Percentiles rank a stretch among this genome's conserved stretches.
Evolutionary conservation across 2,797 vertebrate species (phyloP).

Genomic region (Channallabes apus): DNA sequence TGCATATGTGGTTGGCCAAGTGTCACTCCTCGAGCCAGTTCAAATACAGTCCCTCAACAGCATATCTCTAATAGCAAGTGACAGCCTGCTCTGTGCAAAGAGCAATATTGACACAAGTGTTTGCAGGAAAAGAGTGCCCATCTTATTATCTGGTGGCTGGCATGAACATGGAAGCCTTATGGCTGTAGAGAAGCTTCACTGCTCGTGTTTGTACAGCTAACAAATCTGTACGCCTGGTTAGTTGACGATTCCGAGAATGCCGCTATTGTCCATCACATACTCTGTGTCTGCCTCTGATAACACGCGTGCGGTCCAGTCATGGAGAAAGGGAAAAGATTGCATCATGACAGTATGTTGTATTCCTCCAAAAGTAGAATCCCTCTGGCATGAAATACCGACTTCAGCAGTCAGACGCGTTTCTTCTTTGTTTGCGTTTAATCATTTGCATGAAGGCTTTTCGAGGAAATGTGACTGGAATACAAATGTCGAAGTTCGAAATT

Average conservation of each 20-base stretch:
- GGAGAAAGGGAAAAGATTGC: constrained; percentile 56
- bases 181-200: constrained; percentile 59
- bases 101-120: constrained; percentile 79
- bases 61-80: constrained; percentile 73
- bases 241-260: constrained; percentile 64
- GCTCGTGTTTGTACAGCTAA: constrained; percentile 68
- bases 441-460: constrained; percentile 50
- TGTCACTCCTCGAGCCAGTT: constrained; percentile 60
- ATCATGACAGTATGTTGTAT: constrained; percentile 50
- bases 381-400: constrained; percentile 46
- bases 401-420: constrained; percentile 44
- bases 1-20: constrained; percentile 61
- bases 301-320: constrained; percentile 49
- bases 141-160: constrained; percentile 75
- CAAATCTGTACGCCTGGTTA: constrained; percentile 63
- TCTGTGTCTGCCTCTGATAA: constrained; percentile 62
- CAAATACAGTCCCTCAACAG: constrained; percentile 65
- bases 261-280: constrained; percentile 58
- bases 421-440: constrained; percentile 57
- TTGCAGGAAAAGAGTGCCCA: constrained; percentile 66
- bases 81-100: constrained; percentile 68
- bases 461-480: constrained; percentile 50
- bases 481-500: constrained; percentile 41
- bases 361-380: constrained; percentile 45
- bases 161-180: constrained; percentile 69